Evolutionary conservation across 2,797 vertebrate genomes (phyloP), one percentile per base, ranked within the genome.

Genomic region (Heterohyrax brucei): DNA sequence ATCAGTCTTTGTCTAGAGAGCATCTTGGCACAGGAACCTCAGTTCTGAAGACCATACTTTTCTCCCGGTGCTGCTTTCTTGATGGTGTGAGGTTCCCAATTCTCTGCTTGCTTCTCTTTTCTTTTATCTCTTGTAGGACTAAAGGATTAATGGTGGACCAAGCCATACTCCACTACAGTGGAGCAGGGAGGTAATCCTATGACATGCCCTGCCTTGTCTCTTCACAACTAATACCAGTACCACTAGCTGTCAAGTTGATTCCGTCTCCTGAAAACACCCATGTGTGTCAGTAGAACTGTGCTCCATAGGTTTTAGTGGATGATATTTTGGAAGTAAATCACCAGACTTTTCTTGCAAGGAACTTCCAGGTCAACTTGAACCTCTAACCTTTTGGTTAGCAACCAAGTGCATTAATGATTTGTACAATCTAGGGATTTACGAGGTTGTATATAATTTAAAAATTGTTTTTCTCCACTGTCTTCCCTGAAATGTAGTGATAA

Each of bases 401-500:
- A 18, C n/a, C 5, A 10, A 39, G 13, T 39, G 7, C 18, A 39
- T 33, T 72, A 72, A 39, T 7, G 18, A 33, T 72, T 19, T 72
- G 16, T 18, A 72, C 16, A 1, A n/a, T 10, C 68, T n/a, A n/a
- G 68, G 19, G 26, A 16, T 10, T 73, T 39, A 73, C 44, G 81
- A 95, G 14, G 14, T 68, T 46, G 33, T 46, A 78, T 21, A 46
- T 22, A 56, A 79, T 89, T 62, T 62, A n/a, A 59, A 90, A 84
- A 56, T 82, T 83, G 0, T 30, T 30, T 72, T 59, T 84, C 28
- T 90, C 84, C 16, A 85, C 10, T 19, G 4, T 87, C 24, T 93
- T 84, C 87, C 53, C 9, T 82, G 66, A 95, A 92, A 73, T 85
- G 9, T 7, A 92, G 46, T 5, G 86, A 30, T 79, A 90, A 93